Percentiles rank a stretch among this genome's conserved stretches.
These are phyloP conservation scores for Hyperoodon ampullatus DNA, from an alignment of 2,113 vertebrate genomes.

Conservation along the genomic window DNA sequence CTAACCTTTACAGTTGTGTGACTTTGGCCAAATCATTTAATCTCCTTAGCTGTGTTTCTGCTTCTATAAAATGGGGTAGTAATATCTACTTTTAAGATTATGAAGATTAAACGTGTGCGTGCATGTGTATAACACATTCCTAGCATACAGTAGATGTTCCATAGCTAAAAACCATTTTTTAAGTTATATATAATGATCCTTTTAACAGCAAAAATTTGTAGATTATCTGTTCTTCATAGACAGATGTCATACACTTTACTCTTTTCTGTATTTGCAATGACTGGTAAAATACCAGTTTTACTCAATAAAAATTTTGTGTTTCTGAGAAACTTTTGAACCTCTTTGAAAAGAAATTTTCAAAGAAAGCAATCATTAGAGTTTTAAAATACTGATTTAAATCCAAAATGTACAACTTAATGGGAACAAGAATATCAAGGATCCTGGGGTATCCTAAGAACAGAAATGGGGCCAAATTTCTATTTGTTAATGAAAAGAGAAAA, in stretches of 20 bases:
- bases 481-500: background rate
- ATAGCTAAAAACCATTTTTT: background rate
- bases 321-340: constrained; percentile 23
- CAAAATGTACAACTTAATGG: background rate
- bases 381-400: background rate
- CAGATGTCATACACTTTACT: background rate
- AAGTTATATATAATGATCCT: background rate
- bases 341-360: constrained; percentile 36
- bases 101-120: background rate
- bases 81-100: background rate
- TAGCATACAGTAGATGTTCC: background rate
- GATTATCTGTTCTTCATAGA: background rate
- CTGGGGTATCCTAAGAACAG: background rate
- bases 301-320: background rate
- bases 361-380: background rate
- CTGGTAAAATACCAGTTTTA: background rate
- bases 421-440: background rate
- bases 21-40: background rate
- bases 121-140: background rate
- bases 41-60: background rate
- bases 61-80: background rate
- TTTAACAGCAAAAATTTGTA: background rate
- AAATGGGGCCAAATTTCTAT: background rate
- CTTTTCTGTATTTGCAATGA: background rate
- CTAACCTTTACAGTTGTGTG: background rate